phyloP scores from a whole-genome alignment of 2,113 vertebrate genomes.

The Pseudopodoces humilis region DNA sequence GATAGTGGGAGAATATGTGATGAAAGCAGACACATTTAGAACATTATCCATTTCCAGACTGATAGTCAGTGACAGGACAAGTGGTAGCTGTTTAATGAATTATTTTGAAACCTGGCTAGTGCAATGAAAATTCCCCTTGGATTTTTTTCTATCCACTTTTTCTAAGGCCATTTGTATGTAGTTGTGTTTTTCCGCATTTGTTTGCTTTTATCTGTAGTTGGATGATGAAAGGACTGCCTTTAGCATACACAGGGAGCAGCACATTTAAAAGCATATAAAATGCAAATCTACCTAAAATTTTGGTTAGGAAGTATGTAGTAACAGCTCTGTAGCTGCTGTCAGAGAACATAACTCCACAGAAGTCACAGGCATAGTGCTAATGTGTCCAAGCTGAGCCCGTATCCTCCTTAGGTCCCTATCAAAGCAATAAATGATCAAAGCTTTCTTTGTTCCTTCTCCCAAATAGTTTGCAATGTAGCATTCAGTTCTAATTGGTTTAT shows the following conservation, averaged over 20 bases:
- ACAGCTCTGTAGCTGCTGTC: not conserved
- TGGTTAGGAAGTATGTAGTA: not conserved
- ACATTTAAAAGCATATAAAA: conserved; percentile 4
- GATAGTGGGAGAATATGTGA: not conserved
- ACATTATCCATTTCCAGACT: conserved; percentile 46
- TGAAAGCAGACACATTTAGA: conserved; percentile 49
- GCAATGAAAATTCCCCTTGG: not conserved
- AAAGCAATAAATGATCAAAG: conserved; percentile 55
- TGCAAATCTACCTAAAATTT: conserved; percentile 18
- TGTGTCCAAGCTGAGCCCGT: not conserved
- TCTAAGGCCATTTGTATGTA: conserved; percentile 24
- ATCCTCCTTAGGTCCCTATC: conserved; percentile 15
- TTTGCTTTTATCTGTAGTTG: conserved; percentile 7
- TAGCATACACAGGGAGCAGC: not conserved
- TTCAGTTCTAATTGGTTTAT: conserved; percentile 34
- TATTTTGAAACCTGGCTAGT: conserved; percentile 34
- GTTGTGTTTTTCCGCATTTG: not conserved
- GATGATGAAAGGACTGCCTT: conserved; percentile 19
- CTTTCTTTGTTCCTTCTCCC: conserved; percentile 39
- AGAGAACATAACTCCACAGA: not conserved
- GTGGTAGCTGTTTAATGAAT: conserved; percentile 52
- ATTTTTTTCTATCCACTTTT: not conserved
- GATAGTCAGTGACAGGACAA: conserved; percentile 47
- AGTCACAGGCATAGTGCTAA: not conserved
- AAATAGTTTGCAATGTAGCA: conserved; percentile 10